Conservation (phyloP, 2,888 invertebrate genomes). For the Campoletis raptor region DNA sequence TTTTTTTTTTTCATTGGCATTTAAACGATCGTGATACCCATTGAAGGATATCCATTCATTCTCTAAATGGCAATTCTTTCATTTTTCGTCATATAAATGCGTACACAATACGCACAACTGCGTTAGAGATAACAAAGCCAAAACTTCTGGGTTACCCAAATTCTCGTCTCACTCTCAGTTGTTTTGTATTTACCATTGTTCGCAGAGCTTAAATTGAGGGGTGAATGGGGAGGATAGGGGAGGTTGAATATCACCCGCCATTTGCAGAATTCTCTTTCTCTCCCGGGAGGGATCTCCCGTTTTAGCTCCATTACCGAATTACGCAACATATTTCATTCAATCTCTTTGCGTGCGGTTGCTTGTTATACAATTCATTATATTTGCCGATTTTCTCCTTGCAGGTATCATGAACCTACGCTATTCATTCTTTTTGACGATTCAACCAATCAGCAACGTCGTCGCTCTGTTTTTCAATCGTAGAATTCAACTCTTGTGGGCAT, state of each 20-base stretch:
- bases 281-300: neutral
- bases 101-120: neutral
- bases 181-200: slow-evolving; percentile 34
- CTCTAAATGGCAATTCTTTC: neutral
- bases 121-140: slow-evolving; percentile 11
- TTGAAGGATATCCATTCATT: neutral
- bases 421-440: slow-evolving; percentile 31
- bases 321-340: slow-evolving; percentile 61
- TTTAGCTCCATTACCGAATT: slow-evolving; percentile 62
- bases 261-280: slow-evolving; percentile 27
- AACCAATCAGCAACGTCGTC: slow-evolving; percentile 31
- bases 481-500: slow-evolving; percentile 15
- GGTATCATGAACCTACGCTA: neutral
- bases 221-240: neutral
- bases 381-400: slow-evolving; percentile 19
- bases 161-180: neutral
- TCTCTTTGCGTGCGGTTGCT: slow-evolving; percentile 24
- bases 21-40: neutral
- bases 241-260: slow-evolving; percentile 43
- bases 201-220: neutral
- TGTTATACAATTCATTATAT: slow-evolving; percentile 48
- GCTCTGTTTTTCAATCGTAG: slow-evolving; percentile 18
- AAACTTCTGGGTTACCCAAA: slow-evolving; percentile 6
- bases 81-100: slow-evolving; percentile 1
- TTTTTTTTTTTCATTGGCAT: neutral